These are phyloP conservation scores for Microctenopoma steveboyesi DNA, from an alignment of 2,797 vertebrate species.

Conservation along the genomic window DNA sequence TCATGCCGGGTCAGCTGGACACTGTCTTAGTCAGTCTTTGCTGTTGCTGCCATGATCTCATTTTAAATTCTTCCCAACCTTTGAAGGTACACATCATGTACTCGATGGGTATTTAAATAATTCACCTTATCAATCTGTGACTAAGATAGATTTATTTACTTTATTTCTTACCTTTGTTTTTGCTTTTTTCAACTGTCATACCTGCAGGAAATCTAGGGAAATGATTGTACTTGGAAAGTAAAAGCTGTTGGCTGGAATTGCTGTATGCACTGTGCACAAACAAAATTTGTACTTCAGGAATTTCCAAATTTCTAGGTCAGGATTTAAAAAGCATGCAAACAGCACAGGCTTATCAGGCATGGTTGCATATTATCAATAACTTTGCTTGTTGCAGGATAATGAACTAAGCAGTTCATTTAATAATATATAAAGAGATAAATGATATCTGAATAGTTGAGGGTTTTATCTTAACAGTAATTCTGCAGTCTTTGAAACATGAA, in stretches of 20 bases:
- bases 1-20: slow-evolving; percentile 39
- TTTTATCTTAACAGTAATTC: slow-evolving; percentile 1
- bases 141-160: background rate
- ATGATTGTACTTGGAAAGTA: slow-evolving; percentile 1
- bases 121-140: slow-evolving; percentile 7
- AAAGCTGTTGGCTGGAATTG: slow-evolving; percentile 28
- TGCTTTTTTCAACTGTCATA: slow-evolving; percentile 24
- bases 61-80: slow-evolving; percentile 1
- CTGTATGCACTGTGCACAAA: slow-evolving; percentile 10
- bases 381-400: slow-evolving; percentile 1
- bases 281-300: background rate
- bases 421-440: background rate
- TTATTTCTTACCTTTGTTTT: slow-evolving; percentile 29
- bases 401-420: background rate
- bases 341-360: background rate
- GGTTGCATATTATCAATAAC: slow-evolving; percentile 6
- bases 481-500: background rate
- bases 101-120: background rate
- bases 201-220: slow-evolving; percentile 25
- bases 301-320: slow-evolving; percentile 11
- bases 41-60: slow-evolving; percentile 30
- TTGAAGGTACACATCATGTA: slow-evolving; percentile 11
- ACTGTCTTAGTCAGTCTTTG: slow-evolving; percentile 36
- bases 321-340: slow-evolving; percentile 11
- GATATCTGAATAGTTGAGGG: background rate